phyloP scores from a whole-genome alignment of 2,888 invertebrate species.

The Cacoxenus indagator region DNA sequence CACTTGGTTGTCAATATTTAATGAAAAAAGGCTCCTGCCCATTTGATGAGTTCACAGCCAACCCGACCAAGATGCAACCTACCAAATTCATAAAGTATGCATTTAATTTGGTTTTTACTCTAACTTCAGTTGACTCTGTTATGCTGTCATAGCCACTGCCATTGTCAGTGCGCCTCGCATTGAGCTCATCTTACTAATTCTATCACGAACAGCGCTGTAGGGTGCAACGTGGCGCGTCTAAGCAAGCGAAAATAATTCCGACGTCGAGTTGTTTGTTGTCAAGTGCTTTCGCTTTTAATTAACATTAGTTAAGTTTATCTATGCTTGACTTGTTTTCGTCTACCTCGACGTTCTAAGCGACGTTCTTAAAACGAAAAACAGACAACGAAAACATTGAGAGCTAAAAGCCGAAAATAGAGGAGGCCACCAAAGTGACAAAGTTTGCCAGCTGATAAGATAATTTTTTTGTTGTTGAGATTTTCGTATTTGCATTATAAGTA shows the following conservation, averaged over 20 bases:
- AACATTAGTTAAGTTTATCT: conserved; percentile 38
- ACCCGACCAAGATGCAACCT: background rate
- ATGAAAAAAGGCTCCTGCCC: conserved; percentile 31
- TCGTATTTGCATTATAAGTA: conserved; percentile 2
- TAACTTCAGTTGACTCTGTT: background rate
- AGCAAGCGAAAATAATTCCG: background rate
- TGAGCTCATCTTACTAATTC: conserved; percentile 21
- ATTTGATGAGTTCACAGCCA: background rate
- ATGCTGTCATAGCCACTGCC: background rate
- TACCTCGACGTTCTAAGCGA: conserved; percentile 1
- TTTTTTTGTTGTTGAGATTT: background rate
- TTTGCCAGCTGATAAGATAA: conserved; percentile 18
- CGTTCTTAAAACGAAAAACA: conserved; percentile 15
- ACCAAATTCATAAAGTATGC: conserved; percentile 33
- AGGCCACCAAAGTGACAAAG: conserved; percentile 15
- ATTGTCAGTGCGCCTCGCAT: background rate
- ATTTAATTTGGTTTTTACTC: conserved; percentile 28
- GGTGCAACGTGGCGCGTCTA: background rate
- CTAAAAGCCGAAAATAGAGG: conserved; percentile 23
- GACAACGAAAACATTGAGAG: conserved; percentile 34
- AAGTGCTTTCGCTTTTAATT: conserved; percentile 56
- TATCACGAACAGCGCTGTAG: background rate
- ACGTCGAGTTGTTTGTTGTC: conserved; percentile 4
- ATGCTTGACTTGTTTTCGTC: conserved; percentile 33
- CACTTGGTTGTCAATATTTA: conserved; percentile 46